These are phyloP conservation scores for Oriolus oriolus DNA, from an alignment of 2,113 vertebrate species.

Conservation along the genomic window DNA sequence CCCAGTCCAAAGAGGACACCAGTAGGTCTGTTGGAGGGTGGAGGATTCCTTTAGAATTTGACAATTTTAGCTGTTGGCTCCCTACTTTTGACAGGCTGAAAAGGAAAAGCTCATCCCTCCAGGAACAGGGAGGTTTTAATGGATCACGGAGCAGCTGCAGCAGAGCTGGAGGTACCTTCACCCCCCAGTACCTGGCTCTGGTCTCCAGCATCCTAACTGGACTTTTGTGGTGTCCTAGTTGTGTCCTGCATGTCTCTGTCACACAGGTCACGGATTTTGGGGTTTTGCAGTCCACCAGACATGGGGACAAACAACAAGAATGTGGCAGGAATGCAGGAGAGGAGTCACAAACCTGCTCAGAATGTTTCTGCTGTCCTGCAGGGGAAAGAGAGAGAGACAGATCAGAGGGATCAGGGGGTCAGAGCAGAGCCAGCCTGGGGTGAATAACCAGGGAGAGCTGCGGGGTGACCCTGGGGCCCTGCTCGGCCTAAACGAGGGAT, in stretches of 20 bases:
- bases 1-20: rapidly evolving
- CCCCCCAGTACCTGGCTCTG: background rate
- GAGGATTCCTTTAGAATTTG: background rate
- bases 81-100: background rate
- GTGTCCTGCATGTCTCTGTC: background rate
- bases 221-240: background rate
- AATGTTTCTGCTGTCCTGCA: constrained; percentile 2
- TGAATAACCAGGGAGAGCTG: rapidly evolving
- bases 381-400: background rate
- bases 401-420: background rate
- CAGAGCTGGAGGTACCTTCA: background rate
- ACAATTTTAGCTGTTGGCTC: background rate
- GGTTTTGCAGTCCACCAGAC: background rate
- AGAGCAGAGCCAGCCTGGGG: background rate
- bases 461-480: background rate
- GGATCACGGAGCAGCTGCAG: background rate
- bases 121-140: rapidly evolving
- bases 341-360: constrained; percentile 10
- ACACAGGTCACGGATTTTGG: rapidly evolving
- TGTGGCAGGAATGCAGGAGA: rapidly evolving
- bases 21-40: background rate
- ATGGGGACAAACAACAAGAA: rapidly evolving
- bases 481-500: background rate
- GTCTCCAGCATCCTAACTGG: background rate
- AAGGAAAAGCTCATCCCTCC: background rate